Percentiles rank a stretch among this genome's conserved stretches.
Conservation (phyloP, 2,797 vertebrate species). For the Iguana delicatissima region DNA sequence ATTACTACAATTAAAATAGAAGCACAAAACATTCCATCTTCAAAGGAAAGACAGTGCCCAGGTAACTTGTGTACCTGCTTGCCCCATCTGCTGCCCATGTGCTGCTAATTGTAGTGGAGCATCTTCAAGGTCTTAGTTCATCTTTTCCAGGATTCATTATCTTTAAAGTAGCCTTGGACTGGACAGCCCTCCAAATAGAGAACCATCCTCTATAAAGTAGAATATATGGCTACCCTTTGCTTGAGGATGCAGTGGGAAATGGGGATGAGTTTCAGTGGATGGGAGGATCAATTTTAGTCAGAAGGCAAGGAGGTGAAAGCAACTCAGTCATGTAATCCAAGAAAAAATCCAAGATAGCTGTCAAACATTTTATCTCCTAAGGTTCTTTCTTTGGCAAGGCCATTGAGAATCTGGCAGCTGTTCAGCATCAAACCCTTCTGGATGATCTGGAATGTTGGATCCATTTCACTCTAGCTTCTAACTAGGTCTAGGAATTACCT, state of each 20-base stretch:
- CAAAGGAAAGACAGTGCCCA: background rate
- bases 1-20: background rate
- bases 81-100: background rate
- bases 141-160: background rate
- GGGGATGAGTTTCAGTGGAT: background rate
- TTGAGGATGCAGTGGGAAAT: background rate
- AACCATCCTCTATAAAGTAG: background rate
- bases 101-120: background rate
- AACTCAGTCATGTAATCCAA: background rate
- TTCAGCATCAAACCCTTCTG: background rate
- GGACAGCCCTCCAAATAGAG: background rate
- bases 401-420: background rate
- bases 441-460: background rate
- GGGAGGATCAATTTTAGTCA: background rate
- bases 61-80: background rate
- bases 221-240: background rate
- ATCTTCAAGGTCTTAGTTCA: background rate
- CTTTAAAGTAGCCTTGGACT: background rate
- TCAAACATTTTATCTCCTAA: background rate
- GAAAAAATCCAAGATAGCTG: background rate
- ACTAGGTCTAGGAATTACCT: background rate
- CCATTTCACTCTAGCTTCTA: background rate
- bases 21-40: background rate
- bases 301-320: background rate
- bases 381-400: no score